Evolutionary conservation across 2,113 vertebrate genomes (phyloP).

Genomic region (Clarias magur): DNA sequence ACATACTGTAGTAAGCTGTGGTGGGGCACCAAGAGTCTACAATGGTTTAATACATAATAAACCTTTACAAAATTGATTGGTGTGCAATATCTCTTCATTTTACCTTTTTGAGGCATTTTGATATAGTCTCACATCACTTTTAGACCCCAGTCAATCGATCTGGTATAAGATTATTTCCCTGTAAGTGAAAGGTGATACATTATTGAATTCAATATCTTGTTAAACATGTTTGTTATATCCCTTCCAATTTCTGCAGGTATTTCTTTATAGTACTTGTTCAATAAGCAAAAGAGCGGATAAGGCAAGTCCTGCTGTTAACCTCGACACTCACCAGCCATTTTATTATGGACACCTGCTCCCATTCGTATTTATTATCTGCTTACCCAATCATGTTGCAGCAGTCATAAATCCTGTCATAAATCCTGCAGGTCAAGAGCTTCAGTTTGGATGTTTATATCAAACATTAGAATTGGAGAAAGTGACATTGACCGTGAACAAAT

Average conservation of each 20-base stretch:
- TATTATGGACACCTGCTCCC: background rate
- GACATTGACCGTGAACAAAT: background rate
- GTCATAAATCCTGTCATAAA: background rate
- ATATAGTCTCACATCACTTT: constrained; percentile 18
- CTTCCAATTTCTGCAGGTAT: background rate
- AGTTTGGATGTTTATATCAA: background rate
- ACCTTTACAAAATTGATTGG: constrained; percentile 29
- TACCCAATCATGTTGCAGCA: background rate
- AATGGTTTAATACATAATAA: constrained; percentile 13
- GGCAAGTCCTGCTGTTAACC: background rate
- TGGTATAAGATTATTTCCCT: constrained; percentile 8
- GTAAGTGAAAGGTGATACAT: constrained; percentile 17
- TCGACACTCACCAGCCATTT: background rate
- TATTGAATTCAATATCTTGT: constrained; percentile 18
- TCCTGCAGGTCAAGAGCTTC: background rate
- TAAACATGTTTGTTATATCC: background rate
- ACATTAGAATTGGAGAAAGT: background rate
- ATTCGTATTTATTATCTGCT: background rate
- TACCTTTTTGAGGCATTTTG: constrained; percentile 1
- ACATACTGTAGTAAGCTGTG: background rate
- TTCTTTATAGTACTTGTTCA: background rate
- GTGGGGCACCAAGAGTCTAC: background rate
- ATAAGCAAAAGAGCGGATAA: background rate
- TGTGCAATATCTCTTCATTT: constrained; percentile 14
- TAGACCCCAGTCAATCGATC: constrained; percentile 22